A percentile compares a stretch with the other conserved stretches of the same genome.
These are phyloP conservation scores for Oncopodura yosiiana DNA, from an alignment of 1,140 invertebrate species.

Conservation along the genomic window DNA sequence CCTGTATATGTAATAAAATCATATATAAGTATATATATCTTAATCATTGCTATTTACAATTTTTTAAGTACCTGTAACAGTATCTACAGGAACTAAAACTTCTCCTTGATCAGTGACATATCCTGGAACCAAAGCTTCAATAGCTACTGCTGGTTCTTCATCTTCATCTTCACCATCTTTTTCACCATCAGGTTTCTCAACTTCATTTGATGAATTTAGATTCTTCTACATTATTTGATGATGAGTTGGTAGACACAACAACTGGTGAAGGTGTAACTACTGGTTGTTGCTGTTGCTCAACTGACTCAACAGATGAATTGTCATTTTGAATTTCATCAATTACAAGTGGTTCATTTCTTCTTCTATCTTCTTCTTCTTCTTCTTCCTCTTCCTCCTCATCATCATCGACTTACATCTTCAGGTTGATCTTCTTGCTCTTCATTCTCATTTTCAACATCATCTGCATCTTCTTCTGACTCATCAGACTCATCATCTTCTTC, in stretches of 20 bases:
- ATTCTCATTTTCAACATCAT: slow-evolving; percentile 24
- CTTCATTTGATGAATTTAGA: slow-evolving; percentile 10
- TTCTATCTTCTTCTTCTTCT: slow-evolving; percentile 20
- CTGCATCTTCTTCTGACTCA: slow-evolving; percentile 26
- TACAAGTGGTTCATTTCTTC: slow-evolving; percentile 22
- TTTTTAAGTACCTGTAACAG: too few relatives aligned
- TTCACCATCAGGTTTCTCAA: slow-evolving; percentile 1
- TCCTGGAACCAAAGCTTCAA: slow-evolving; percentile 34
- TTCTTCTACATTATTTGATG: slow-evolving; percentile 8
- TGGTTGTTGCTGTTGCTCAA: not conserved
- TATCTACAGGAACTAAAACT: slow-evolving; percentile 34
- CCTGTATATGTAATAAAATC: too few relatives aligned
- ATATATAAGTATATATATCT: too few relatives aligned
- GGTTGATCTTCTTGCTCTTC: slow-evolving; percentile 11
- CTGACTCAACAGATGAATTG: not conserved
- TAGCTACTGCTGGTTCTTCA: slow-evolving; percentile 3
- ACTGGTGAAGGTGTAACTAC: slow-evolving; percentile 1
- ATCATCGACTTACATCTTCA: slow-evolving; percentile 8
- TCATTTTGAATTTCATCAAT: not conserved
- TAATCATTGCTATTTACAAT: too few relatives aligned
- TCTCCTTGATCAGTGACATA: slow-evolving; percentile 36
- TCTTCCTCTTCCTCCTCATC: slow-evolving; percentile 24
- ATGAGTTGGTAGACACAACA: not conserved
- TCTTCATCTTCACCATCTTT: not conserved
- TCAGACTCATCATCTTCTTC: slow-evolving; percentile 10